phyloP scores from a whole-genome alignment of 2,888 invertebrate species.

The Bombylius discolor region DNA sequence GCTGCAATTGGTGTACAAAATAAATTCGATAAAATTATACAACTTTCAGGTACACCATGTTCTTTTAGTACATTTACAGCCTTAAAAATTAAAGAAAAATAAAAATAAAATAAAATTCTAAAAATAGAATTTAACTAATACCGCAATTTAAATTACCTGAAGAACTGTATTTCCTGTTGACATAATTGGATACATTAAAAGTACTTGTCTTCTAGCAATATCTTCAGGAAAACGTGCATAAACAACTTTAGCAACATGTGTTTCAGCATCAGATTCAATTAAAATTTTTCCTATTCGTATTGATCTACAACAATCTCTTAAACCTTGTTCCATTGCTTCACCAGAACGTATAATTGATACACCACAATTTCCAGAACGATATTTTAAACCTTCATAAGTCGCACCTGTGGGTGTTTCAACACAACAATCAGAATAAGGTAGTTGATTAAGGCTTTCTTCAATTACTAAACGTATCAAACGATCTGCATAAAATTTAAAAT shows the following conservation, averaged over 20 bases:
- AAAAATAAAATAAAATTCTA: neutral
- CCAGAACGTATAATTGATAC: slow-evolving; percentile 91
- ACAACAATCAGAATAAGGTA: slow-evolving; percentile 83
- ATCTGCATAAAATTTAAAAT: slow-evolving; percentile 98
- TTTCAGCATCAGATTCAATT: slow-evolving; percentile 91
- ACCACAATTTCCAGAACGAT: slow-evolving; percentile 96
- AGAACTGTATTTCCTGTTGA: slow-evolving; percentile 95
- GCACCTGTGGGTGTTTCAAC: slow-evolving; percentile 85
- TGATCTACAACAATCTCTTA: slow-evolving; percentile 93
- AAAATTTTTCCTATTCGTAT: slow-evolving; percentile 97
- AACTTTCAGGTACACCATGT: slow-evolving; percentile 84
- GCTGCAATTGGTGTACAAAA: slow-evolving; percentile 92
- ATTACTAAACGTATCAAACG: slow-evolving; percentile 92
- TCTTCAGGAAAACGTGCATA: slow-evolving; percentile 97
- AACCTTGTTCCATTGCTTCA: slow-evolving; percentile 93
- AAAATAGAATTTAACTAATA: too few species aligned
- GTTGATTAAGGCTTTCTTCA: slow-evolving; percentile 93
- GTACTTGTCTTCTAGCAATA: slow-evolving; percentile 72
- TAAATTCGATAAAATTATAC: slow-evolving; percentile 92
- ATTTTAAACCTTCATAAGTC: slow-evolving; percentile 81
- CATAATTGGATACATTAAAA: slow-evolving; percentile 98
- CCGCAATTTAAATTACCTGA: slow-evolving; percentile 36
- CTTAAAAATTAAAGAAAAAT: slow-evolving; percentile 38
- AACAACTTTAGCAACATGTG: slow-evolving; percentile 91
- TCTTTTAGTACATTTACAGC: slow-evolving; percentile 90